Base-by-base conservation (phyloP, 2,888 invertebrate species). In the Stenichneumon culpator region DNA sequence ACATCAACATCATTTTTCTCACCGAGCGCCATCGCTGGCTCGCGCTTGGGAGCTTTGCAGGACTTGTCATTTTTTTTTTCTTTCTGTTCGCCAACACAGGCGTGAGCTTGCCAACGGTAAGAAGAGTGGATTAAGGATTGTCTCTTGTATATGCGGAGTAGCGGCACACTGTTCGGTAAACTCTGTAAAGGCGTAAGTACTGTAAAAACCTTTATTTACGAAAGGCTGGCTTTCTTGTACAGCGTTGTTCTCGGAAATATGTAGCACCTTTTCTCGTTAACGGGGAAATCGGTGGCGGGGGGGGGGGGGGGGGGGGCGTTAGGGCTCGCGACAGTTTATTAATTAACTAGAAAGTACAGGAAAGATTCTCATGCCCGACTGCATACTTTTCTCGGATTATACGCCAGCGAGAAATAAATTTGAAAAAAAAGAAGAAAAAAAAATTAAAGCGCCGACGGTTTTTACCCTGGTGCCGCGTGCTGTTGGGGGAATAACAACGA, bases 401-500 rank as follows among this genome's bases (percentile, higher is more conserved):
- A 70, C 78, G 69, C 78, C 39, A 52, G 39, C 70, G 78, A 65
- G 65, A 69, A 84, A 82, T 74, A 84, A 82, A 79, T 82, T 82
- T 69, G 79, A 83, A 79, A 79, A 79, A 75, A 79, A 19, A 67
- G 16, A 54, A 65, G 22, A 52, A 73, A 80, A 73, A 25, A 57
- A 57, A 70, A 28, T 54, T 63, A 80, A 67, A 78, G 81, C 73
- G 44, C 65, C 82, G 73, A 57, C 72, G 57, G 72, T 82, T 79
- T 82, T 70, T 65, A 74, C 74, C 65, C 47, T 36, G 65, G 16
- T 75, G 79, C 78, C 78, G 78, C 69, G 52, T 82, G 65, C 65
- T 36, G 65, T 65, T 50, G 67, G 70, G 84, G 73, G 78, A 57
- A 84, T 84, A 84, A 84, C 81, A 84, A 84, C 70, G 84, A 63